Evolutionary conservation across 2,797 vertebrate species (phyloP).

Genomic region (Megalops cyprinoides): DNA sequence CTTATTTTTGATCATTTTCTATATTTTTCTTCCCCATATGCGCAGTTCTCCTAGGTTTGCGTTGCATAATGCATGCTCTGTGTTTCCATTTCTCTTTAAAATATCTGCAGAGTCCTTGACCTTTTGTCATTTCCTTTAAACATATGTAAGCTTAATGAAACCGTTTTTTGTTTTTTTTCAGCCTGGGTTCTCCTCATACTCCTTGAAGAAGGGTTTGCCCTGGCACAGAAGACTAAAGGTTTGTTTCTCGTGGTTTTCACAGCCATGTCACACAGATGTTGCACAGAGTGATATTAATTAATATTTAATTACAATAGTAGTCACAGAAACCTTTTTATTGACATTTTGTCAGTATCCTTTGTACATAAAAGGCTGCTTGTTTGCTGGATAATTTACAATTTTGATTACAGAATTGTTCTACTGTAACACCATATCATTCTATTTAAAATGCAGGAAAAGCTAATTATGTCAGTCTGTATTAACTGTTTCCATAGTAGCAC

Average conservation of each 20-base stretch:
- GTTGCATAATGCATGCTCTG: neutral
- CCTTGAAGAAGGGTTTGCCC: conserved; percentile 89
- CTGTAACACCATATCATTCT: no score
- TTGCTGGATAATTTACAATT: no score
- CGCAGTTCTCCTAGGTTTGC: neutral
- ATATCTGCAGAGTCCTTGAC: neutral
- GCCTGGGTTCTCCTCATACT: conserved; percentile 83
- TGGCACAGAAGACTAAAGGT: conserved; percentile 97
- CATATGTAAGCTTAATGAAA: neutral
- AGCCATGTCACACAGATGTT: neutral
- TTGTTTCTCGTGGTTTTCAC: conserved; percentile 40
- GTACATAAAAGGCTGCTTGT: no score
- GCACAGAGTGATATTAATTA: neutral
- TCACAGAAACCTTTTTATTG: neutral
- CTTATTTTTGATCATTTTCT: no score
- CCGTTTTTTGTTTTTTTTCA: conserved; percentile 50
- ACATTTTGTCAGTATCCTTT: neutral
- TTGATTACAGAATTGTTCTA: no score
- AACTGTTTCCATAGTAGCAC: no score
- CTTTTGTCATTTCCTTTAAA: neutral
- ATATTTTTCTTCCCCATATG: no score
- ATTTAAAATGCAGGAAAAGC: no score
- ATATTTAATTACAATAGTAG: neutral
- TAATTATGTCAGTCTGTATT: no score
- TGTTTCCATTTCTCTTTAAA: neutral